Evolutionary conservation across 2,797 vertebrate genomes (phyloP), one percentile per base, ranked within the genome.

Genomic region (Muscicapa comitata): DNA sequence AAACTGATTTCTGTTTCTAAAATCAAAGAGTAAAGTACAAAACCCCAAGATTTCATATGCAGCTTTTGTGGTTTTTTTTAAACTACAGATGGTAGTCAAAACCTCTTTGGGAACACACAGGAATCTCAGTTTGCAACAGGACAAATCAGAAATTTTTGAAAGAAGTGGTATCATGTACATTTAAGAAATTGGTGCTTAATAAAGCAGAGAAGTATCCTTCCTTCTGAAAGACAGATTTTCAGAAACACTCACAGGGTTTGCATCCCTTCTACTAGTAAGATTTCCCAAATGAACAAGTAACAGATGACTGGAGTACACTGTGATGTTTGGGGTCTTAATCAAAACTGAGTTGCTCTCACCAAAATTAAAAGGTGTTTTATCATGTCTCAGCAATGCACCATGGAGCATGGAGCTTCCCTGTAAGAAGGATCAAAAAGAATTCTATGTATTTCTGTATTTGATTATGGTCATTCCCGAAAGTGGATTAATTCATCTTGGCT

Each of bases 41-140:
- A 77, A 51, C 2, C 1, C 8, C 24, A n/a, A 63, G 12, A 62
- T 10, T 77, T 54, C 12, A 40, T 45, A 50, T 17, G 47, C 6
- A 21, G 3, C 2, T 40, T 53, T 31, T 57, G 2, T 45, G 43
- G 43, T 0, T 0, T 5, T 50, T 19, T 40, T 51, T 38, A 9
- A 86, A 57, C 24, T 67, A 31, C 9, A 66, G 6, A 7, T 37
- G 25, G 15, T 9, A 86, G 66, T n/a, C 28, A 67, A 47, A 37
- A 61, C 23, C 33, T 47, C 40, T 37, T 45, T 6, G 4, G 21
- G 16, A 84, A 47, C 15, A 50, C 8, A 20, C 3, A 29, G 14
- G 9, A 81, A 75, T 20, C 42, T 31, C 31, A 55, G 10, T 31
- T 29, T 53, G 21, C 42, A 75, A 45, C 4, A 37, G 37, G 33